phyloP scores from a whole-genome alignment of 2,888 invertebrate genomes.

The Octonoba sinensis region DNA sequence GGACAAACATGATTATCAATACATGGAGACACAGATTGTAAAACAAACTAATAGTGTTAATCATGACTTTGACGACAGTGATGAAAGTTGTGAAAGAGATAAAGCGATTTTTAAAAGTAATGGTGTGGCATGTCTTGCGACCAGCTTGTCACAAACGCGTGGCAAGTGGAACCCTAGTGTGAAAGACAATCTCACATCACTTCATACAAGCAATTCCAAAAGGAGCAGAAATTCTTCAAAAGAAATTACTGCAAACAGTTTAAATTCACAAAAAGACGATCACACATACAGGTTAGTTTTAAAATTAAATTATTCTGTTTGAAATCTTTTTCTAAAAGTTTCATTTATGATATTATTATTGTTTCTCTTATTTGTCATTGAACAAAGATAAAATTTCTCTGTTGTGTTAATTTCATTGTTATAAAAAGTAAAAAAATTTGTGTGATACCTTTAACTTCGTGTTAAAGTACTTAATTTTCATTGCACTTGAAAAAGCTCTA shows the following conservation, averaged over 20 bases:
- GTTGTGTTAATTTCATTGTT: too few species aligned
- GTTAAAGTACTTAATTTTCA: too few species aligned
- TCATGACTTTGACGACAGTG: slow-evolving; percentile 73
- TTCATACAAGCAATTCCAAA: slow-evolving; percentile 68
- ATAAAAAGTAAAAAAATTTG: too few species aligned
- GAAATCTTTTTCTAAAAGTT: not conserved
- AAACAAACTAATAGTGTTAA: slow-evolving; percentile 70
- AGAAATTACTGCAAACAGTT: slow-evolving; percentile 70
- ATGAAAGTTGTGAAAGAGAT: slow-evolving; percentile 68
- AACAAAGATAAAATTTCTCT: too few species aligned
- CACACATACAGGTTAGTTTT: slow-evolving; percentile 73
- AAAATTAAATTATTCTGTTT: not conserved
- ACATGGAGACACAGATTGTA: slow-evolving; percentile 71
- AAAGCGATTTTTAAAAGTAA: slow-evolving; percentile 52
- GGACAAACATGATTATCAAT: slow-evolving; percentile 68
- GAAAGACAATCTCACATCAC: slow-evolving; percentile 53
- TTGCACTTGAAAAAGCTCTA: too few species aligned
- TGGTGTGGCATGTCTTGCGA: slow-evolving; percentile 43
- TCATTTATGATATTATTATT: too few species aligned
- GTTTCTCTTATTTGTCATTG: too few species aligned
- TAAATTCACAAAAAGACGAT: slow-evolving; percentile 71
- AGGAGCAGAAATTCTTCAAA: slow-evolving; percentile 73
- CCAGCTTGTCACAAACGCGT: slow-evolving; percentile 71
- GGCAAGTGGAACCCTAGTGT: slow-evolving; percentile 54
- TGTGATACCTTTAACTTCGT: too few species aligned